Evolutionary conservation across 2,888 invertebrate species (phyloP).

Genomic region (Clitarchus hookeri): DNA sequence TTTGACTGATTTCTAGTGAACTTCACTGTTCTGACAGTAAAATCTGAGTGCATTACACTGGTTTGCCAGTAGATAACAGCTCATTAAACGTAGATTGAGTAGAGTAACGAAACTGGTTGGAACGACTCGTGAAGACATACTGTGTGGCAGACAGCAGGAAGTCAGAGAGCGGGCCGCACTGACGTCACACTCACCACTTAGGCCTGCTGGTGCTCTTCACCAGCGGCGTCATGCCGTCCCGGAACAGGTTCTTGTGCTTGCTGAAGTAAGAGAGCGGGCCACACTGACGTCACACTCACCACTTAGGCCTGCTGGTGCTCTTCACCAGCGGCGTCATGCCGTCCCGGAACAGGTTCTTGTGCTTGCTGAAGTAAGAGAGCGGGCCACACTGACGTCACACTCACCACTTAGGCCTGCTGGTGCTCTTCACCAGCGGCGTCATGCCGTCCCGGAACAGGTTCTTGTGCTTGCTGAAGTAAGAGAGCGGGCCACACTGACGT

Average conservation of each 20-base stretch:
- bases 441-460: conserved; percentile 88
- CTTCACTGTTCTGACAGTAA: too few species aligned
- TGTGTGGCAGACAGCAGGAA: too few species aligned
- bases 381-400: too few species aligned
- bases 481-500: too few species aligned
- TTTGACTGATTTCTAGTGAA: too few species aligned
- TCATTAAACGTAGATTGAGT: too few species aligned
- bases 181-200: conserved; percentile 74
- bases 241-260: conserved; percentile 86
- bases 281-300: conserved; percentile 70
- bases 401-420: conserved; percentile 89
- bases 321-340: conserved; percentile 94
- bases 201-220: conserved; percentile 89
- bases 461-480: conserved; percentile 90
- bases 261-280: too few species aligned
- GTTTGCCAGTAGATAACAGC: too few species aligned
- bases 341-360: conserved; percentile 82
- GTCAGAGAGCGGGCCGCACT: neutral
- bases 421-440: conserved; percentile 93
- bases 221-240: conserved; percentile 89
- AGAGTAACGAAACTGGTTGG: too few species aligned
- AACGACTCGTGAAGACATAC: too few species aligned
- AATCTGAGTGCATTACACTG: too few species aligned
- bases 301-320: conserved; percentile 86
- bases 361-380: conserved; percentile 95